Conservation (phyloP, 64 coral and sea anemone species). For the Actinia tenebrosa region DNA sequence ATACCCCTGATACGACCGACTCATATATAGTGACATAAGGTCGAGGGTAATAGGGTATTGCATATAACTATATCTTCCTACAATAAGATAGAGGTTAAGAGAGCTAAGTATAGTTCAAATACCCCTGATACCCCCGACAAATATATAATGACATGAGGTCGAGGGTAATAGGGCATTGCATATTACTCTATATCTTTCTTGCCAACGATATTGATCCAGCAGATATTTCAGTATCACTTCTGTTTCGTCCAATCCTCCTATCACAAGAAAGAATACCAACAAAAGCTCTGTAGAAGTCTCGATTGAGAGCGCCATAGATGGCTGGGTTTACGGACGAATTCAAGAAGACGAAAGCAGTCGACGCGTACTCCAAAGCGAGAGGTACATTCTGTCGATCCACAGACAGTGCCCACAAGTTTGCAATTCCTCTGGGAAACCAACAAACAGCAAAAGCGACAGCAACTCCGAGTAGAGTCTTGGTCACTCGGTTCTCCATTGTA, state of each 20-base stretch:
- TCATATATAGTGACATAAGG: not conserved
- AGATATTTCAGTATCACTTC: constrained; percentile 5
- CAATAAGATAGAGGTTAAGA: too few species aligned
- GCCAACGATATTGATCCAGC: not conserved
- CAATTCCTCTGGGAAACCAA: constrained; percentile 90
- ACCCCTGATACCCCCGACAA: too few species aligned
- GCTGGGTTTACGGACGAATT: constrained; percentile 79
- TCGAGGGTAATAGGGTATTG: not conserved
- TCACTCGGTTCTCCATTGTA: constrained; percentile 78
- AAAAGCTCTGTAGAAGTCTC: constrained; percentile 83
- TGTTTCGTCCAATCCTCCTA: not conserved
- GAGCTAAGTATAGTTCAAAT: too few species aligned
- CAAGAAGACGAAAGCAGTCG: constrained; percentile 83
- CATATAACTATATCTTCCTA: not conserved
- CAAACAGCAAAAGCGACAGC: constrained; percentile 76
- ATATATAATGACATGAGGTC: not conserved
- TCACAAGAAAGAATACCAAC: constrained; percentile 52
- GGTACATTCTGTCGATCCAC: constrained; percentile 66
- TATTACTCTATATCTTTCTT: not conserved
- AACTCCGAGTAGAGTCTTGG: constrained; percentile 70
- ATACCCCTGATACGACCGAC: too few species aligned
- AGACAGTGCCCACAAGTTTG: constrained; percentile 85
- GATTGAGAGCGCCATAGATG: constrained; percentile 81
- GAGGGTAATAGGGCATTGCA: not conserved
- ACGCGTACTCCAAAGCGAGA: constrained; percentile 59